Evolutionary conservation across 2,797 vertebrate species (phyloP), one percentile per base, ranked within the genome.

Genomic region (Salarias fasciatus): DNA sequence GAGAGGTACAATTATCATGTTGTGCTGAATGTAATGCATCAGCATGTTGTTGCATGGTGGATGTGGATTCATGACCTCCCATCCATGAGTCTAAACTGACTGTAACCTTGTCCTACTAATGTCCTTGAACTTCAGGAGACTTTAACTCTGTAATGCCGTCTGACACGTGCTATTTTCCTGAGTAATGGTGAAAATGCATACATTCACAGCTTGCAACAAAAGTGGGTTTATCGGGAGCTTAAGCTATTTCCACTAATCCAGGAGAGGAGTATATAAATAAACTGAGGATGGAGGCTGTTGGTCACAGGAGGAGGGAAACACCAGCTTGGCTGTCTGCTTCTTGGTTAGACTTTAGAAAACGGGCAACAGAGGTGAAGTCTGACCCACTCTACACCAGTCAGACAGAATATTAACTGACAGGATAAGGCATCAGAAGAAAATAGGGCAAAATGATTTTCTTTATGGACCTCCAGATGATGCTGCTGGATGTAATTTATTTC

Each of bases 381-480:
- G 8, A 49, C 24, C 38, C 4, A 15, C 30, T 13, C 6, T n/a
- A 38, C 43, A 9, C 13, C 3, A 18, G 18, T 13, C 57, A 12
- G 8, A 29, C 9, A 45, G 6, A 12, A 33, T n/a, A 15, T 44
- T 18, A 3, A 4, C 7, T 15, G 8, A 7, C 30, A 5, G n/a
- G 10, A 42, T 13, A 24, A 24, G 18, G 18, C 18, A 24, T 24
- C 18, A 6, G 11, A 36, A 13, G 11, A 46, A 28, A 38, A 33
- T 31, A 5, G 29, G 12, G 47, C 53, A 77, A 58, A 24, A 91
- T 90, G 85, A 89, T 91, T 42, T 89, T 91, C 30, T 63, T 91
- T 9, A 90, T 91, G 87, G 86, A 91, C 76, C 64, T 90, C 46
- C 85, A 90, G 81, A 83, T 90, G 86, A 87, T 91, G 86, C 63